Evolutionary conservation across 2,888 invertebrate genomes (phyloP), one percentile per base, ranked within the genome.

Genomic region (Amphiduros pacificus): DNA sequence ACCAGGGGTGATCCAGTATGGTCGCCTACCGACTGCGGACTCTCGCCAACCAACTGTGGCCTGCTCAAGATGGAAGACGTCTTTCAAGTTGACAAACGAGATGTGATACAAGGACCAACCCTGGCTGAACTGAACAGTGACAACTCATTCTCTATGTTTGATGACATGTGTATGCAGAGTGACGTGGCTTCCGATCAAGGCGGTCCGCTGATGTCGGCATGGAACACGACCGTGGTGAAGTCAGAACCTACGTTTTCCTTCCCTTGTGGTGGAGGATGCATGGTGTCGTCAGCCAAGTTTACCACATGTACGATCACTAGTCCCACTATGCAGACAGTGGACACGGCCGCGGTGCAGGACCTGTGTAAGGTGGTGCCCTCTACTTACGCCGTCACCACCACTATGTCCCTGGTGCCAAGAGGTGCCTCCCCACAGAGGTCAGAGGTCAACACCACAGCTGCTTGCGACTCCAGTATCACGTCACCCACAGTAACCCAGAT

Each of bases 41-140:
- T 44, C n/a, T n/a, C n/a, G n/a, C 51, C 51, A 5, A 36, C 40
- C n/a, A 49, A 56, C 4, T 36, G 48, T 5, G 49, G 56, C 2
- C 22, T 52, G 28, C 27, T 59, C 41, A 59, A 59, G 29, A 53
- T 59, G 59, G 59, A 59, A 31, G 59, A 59, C 24, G 52, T 59
- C 6, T 59, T 59, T 51, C 59, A 59, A 28, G 59, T 59, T 17
- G 59, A 59, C 29, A 44, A 59, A 53, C 52, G 44, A 11, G 59
- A 59, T 40, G 59, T 51, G 6, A 59, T 59, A 17, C 59, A 59
- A 27, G 59, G 59, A 2, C 60, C 60, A 1, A 60, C 60, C 26
- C 28, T 60, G 24, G 60, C 60, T 2, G 48, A 54, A 31, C 32
- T 60, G 32, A 60, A 60, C 55, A 44, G 53, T 48, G 60, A 60